Percentiles rank a stretch among this genome's conserved stretches.
phyloP scores from a whole-genome alignment of 1,140 invertebrate genomes.

The Aphaenogaster ashmeadi region DNA sequence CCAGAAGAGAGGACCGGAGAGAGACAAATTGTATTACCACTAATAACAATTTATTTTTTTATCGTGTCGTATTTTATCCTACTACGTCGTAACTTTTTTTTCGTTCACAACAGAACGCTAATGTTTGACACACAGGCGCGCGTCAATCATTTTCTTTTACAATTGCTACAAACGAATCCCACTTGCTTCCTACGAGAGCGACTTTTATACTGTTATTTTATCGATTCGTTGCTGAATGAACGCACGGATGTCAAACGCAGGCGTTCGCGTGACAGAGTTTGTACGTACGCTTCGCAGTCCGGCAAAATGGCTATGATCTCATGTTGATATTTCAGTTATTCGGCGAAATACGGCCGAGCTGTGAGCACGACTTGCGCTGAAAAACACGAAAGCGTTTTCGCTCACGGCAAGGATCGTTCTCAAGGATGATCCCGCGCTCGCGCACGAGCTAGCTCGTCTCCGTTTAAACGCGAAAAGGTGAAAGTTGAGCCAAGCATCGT shows the following conservation, averaged over 20 bases:
- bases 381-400: conserved; percentile 42
- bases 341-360: not conserved
- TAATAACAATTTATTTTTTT: not conserved
- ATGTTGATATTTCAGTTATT: conserved; percentile 54
- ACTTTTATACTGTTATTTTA: conserved; percentile 31
- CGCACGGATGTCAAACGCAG: conserved; percentile 11
- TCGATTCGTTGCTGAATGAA: conserved; percentile 29
- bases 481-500: conserved; percentile 58
- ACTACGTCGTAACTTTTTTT: not conserved
- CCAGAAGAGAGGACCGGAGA: too few species aligned
- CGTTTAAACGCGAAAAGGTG: conserved; percentile 57
- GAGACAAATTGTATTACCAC: not conserved
- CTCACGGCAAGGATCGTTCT: conserved; percentile 63
- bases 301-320: conserved; percentile 36
- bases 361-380: not conserved
- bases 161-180: not conserved
- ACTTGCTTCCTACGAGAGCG: not conserved
- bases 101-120: not conserved
- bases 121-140: too few species aligned
- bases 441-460: conserved; percentile 47
- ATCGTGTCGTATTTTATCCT: not conserved
- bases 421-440: conserved; percentile 49
- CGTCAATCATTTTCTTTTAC: conserved; percentile 15
- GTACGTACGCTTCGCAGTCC: not conserved
- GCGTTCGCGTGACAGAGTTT: conserved; percentile 6